Evolutionary conservation across 2,113 vertebrate species (phyloP).

Genomic region (Cottus gobio): DNA sequence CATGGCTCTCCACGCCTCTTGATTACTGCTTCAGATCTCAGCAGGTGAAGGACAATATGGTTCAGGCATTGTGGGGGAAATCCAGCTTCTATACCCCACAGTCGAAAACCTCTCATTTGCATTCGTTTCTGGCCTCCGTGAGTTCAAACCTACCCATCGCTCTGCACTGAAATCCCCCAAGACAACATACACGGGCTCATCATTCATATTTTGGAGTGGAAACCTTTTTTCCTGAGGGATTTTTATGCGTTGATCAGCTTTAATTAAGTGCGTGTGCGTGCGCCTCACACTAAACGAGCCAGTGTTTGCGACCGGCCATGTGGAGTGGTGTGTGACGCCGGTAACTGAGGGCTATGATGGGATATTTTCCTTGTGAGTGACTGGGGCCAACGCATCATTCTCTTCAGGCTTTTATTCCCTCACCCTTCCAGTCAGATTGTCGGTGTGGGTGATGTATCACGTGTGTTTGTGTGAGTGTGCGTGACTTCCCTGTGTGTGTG

Average conservation of each 20-base stretch:
- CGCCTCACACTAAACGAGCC: slow-evolving; percentile 42
- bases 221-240: slow-evolving; percentile 45
- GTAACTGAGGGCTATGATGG: slow-evolving; percentile 64
- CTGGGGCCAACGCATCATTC: slow-evolving; percentile 33
- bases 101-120: slow-evolving; percentile 58
- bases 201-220: slow-evolving; percentile 38
- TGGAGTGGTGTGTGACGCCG: slow-evolving; percentile 60
- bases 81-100: slow-evolving; percentile 27
- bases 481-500: slow-evolving; percentile 1
- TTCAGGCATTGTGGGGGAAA: slow-evolving; percentile 44
- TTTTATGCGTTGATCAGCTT: slow-evolving; percentile 35
- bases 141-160: slow-evolving; percentile 36
- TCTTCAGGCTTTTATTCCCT: slow-evolving; percentile 41
- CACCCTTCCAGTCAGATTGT: slow-evolving; percentile 39
- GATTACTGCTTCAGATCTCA: slow-evolving; percentile 74
- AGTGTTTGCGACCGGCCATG: slow-evolving; percentile 46
- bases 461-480: neutral
- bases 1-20: slow-evolving; percentile 58
- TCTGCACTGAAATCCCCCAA: slow-evolving; percentile 17
- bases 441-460: slow-evolving; percentile 19
- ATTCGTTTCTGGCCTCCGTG: slow-evolving; percentile 48
- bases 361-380: slow-evolving; percentile 66
- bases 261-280: slow-evolving; percentile 27
- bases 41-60: slow-evolving; percentile 69
- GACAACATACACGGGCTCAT: slow-evolving; percentile 29